These are phyloP conservation scores for Calameuta pallipes DNA, from an alignment of 2,888 invertebrate genomes.

Conservation along the genomic window DNA sequence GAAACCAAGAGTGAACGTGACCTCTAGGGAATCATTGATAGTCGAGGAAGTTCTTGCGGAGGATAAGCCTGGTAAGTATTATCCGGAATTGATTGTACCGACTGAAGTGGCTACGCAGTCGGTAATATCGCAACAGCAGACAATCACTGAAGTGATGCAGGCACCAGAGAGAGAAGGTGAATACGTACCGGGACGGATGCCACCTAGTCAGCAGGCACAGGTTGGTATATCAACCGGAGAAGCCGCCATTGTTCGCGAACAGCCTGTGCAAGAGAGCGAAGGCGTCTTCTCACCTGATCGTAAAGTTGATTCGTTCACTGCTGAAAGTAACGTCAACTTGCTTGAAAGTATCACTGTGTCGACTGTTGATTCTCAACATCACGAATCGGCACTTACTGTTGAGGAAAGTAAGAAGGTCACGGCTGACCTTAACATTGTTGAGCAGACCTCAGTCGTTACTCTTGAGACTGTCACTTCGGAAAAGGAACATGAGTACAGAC, in stretches of 20 bases:
- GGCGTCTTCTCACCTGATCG: conserved; percentile 65
- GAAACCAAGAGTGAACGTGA: conserved; percentile 73
- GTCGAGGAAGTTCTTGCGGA: conserved; percentile 77
- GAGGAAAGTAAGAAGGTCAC: conserved; percentile 68
- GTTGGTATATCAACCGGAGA: conserved; percentile 73
- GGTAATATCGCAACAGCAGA: conserved; percentile 75
- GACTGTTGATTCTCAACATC: conserved; percentile 74
- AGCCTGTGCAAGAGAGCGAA: conserved; percentile 76
- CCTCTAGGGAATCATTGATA: conserved; percentile 73
- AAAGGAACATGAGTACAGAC: conserved; percentile 69
- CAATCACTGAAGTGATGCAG: conserved; percentile 74
- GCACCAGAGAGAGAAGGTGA: conserved; percentile 78
- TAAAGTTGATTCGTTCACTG: conserved; percentile 49
- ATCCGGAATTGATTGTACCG: conserved; percentile 82
- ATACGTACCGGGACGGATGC: conserved; percentile 71
- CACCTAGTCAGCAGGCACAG: conserved; percentile 73
- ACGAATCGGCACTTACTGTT: conserved; percentile 71
- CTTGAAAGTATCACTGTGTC: conserved; percentile 70
- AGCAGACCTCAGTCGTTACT: conserved; percentile 73
- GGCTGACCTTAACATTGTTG: conserved; percentile 73
- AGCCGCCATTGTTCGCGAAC: conserved; percentile 70
- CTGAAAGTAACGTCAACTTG: conserved; percentile 54
- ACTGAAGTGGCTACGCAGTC: conserved; percentile 79
- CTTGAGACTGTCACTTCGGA: conserved; percentile 73
- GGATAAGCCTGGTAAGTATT: conserved; percentile 81